Evolutionary conservation across 2,797 vertebrate genomes (phyloP), one percentile per base, ranked within the genome.

Genomic region (Cephalopachus bancanus): DNA sequence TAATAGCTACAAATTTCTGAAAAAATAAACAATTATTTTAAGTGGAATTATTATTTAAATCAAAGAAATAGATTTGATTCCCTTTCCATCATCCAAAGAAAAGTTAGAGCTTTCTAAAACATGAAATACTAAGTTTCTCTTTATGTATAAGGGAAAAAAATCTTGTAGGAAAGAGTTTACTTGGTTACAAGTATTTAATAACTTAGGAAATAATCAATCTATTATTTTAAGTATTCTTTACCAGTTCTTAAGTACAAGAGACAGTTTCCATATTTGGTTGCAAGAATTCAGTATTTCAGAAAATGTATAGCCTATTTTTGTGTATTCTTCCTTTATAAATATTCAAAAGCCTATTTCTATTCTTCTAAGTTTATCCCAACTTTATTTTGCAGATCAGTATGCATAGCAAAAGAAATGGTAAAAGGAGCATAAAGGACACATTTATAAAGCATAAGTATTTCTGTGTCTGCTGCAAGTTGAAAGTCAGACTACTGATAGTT

Each of bases 311-410:
- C 19, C 95, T 95, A 87, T 92, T 97, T 97, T 95, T 55, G 67
- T 96, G 30, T 89, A 79, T 81, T 89, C 22, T 11, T 96, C 65
- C 57, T 90, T 96, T 72, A 94, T 97, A 96, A 97, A 94, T 95
- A 95, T 72, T 71, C 80, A 96, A 96, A 95, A 89, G 86, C 59
- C 89, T 90, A 92, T 88, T 95, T 96, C 62, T 60, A 71, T 92
- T 97, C 72, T 92, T 96, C 89, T 88, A 95, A 94, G 72, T 93
- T 95, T 95, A 83, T 93, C 49, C 49, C 57, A 94, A 90, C 57
- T 95, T 69, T 90, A 65, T 62, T 96, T 89, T 96, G 51, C 76
- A 97, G 33, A 92, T 97, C n/a, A 74, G 86, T 55, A 72, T 92
- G 76, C 89, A 84, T 22, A 97, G 62, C 44, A 94, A 95, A 93